Conservation (phyloP, 2,113 vertebrate genomes). For the Hiodon alosoides region DNA sequence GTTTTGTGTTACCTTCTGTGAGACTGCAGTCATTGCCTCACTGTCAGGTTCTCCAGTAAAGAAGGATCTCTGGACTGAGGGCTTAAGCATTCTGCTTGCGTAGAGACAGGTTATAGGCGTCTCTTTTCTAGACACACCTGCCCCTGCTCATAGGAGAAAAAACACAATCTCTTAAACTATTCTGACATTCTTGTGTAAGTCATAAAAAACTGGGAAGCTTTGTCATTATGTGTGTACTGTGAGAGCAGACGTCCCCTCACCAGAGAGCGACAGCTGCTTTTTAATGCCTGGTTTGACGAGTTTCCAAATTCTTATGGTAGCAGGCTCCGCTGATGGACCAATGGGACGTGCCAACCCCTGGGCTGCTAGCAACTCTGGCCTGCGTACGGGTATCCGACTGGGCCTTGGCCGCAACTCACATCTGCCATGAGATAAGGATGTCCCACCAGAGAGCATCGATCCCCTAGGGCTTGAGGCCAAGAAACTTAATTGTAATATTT, state of each 20-base stretch:
- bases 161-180: neutral
- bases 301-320: conserved; percentile 54
- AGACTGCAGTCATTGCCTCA: conserved; percentile 24
- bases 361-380: conserved; percentile 28
- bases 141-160: neutral
- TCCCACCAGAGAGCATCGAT: neutral
- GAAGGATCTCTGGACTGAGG: conserved; percentile 29
- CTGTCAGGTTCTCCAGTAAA: conserved; percentile 9
- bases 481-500: too few species aligned
- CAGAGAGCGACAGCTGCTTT: conserved; percentile 48
- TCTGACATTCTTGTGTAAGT: too few species aligned
- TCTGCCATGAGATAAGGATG: conserved; percentile 31
- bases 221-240: too few species aligned
- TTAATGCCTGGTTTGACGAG: conserved; percentile 51
- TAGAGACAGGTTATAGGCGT: conserved; percentile 27
- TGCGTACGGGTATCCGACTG: conserved; percentile 57
- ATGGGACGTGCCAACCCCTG: conserved; percentile 15
- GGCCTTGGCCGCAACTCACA: conserved; percentile 50
- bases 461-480: too few species aligned
- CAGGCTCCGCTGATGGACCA: conserved; percentile 29
- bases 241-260: conserved; percentile 9
- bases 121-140: conserved; percentile 45
- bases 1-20: conserved; percentile 38
- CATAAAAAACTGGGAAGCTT: too few species aligned
- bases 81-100: conserved; percentile 41